Evolutionary conservation across 2,797 vertebrate species (phyloP), one percentile per base, ranked within the genome.

Genomic region (Dallia pectoralis): DNA sequence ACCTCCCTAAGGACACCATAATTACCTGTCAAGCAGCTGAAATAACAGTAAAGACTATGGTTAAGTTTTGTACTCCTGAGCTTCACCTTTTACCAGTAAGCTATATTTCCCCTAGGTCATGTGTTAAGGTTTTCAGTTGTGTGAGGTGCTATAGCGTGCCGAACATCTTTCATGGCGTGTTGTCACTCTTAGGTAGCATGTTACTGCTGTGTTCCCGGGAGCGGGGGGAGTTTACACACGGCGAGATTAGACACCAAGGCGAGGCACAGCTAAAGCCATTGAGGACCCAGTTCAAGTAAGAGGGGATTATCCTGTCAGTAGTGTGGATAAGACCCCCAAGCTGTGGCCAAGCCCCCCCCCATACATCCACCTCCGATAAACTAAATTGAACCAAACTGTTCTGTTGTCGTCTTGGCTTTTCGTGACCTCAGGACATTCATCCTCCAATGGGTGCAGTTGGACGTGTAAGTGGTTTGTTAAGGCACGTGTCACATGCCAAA

Each of bases 231-330:
- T 76, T 74, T 81, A 79, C 77, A 75, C 59, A 51, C 79, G 72
- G 78, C 86, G 73, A 78, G 77, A 90, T 84, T 88, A 86, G 84
- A 78, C 63, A 1, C 80, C 77, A 3, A 85, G 76, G 85, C 61
- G 47, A 72, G 44, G 75, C 74, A 73, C 81, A 74, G 74, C 78
- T 77, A 82, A 85, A 86, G 82, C 82, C 79, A 85, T 84, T 90
- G 88, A 91, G 82, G 74, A 77, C 68, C 75, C 64, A 25, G 30
- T 86, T 88, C 84, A 85, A 84, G 77, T 83, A 62, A 61, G 25
- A 69, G 67, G 22, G 77, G 84, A 88, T 91, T 89, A 91, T 84
- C 81, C 77, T 63, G 74, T 82, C 82, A 85, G 74, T 77, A 79
- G 71, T 75, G 77, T 72, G 76, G 79, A 83, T 70, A 78, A 79